Evolutionary conservation across 2,888 invertebrate species (phyloP).

Genomic region (Scaptomyza flava): DNA sequence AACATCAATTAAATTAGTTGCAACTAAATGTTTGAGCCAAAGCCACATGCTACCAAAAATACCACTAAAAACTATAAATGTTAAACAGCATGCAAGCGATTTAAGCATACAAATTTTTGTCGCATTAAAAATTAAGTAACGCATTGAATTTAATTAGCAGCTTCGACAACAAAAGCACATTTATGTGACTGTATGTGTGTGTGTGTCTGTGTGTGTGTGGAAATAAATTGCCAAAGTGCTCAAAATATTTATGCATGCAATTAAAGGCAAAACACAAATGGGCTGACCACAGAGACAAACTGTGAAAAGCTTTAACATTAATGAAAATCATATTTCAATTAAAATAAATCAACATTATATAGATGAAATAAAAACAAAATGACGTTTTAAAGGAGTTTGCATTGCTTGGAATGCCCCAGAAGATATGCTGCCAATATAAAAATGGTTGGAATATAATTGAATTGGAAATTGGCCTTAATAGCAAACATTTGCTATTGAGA

Average conservation of each 20-base stretch:
- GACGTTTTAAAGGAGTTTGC: neutral
- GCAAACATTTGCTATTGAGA: conserved; percentile 15
- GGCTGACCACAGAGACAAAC: conserved; percentile 11
- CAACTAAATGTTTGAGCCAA: conserved; percentile 26
- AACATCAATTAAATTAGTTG: conserved; percentile 49
- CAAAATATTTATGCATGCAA: conserved; percentile 35
- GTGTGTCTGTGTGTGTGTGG: conserved; percentile 1
- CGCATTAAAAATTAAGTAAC: conserved; percentile 60
- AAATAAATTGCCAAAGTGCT: conserved; percentile 16
- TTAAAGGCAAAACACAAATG: conserved; percentile 23
- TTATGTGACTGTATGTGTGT: neutral
- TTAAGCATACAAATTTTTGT: conserved; percentile 39
- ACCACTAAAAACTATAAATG: conserved; percentile 30
- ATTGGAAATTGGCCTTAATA: conserved; percentile 7
- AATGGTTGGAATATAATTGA: conserved; percentile 21
- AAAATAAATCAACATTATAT: too few species aligned
- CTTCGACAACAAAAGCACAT: neutral
- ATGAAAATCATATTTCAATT: neutral
- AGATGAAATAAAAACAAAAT: neutral
- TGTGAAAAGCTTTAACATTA: neutral
- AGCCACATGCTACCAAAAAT: conserved; percentile 38
- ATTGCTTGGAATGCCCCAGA: neutral
- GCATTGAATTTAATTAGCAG: conserved; percentile 63
- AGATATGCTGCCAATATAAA: neutral
- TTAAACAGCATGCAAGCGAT: conserved; percentile 21